Evolutionary conservation across 2,888 invertebrate genomes (phyloP).

Genomic region (Drosophila sordidapex): DNA sequence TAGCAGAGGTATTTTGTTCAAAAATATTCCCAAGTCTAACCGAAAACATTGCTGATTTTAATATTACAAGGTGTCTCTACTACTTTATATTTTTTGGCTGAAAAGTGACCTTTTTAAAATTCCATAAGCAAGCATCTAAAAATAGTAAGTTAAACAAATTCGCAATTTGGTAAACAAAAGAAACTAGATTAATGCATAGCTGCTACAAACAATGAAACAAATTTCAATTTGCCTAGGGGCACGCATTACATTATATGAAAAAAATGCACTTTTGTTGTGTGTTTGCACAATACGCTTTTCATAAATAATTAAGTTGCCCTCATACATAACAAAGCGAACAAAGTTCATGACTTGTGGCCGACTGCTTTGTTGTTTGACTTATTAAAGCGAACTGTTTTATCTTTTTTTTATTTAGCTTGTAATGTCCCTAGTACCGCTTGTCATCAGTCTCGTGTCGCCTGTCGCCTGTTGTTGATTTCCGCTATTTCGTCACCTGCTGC

Average conservation of each 20-base stretch:
- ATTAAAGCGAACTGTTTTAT: slow-evolving; percentile 27
- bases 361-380: slow-evolving; percentile 40
- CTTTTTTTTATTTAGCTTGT: slow-evolving; percentile 50
- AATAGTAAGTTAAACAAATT: slow-evolving; percentile 22
- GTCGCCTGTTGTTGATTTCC: slow-evolving; percentile 51
- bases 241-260: background rate
- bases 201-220: slow-evolving; percentile 36
- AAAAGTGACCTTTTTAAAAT: background rate
- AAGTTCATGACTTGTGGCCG: slow-evolving; percentile 20
- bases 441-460: slow-evolving; percentile 9
- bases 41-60: background rate
- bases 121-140: background rate
- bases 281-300: slow-evolving; percentile 2
- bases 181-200: slow-evolving; percentile 42
- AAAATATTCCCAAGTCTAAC: background rate
- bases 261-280: background rate
- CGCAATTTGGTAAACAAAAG: slow-evolving; percentile 38
- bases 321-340: background rate
- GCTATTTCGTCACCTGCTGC: slow-evolving; percentile 50
- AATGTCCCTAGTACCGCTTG: slow-evolving; percentile 18
- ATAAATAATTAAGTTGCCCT: slow-evolving; percentile 9
- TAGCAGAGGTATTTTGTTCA: background rate
- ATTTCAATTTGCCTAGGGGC: slow-evolving; percentile 23
- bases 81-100: background rate
- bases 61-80: background rate